phyloP scores from a whole-genome alignment of 2,888 invertebrate species.

The Neuroscelio doddi region DNA sequence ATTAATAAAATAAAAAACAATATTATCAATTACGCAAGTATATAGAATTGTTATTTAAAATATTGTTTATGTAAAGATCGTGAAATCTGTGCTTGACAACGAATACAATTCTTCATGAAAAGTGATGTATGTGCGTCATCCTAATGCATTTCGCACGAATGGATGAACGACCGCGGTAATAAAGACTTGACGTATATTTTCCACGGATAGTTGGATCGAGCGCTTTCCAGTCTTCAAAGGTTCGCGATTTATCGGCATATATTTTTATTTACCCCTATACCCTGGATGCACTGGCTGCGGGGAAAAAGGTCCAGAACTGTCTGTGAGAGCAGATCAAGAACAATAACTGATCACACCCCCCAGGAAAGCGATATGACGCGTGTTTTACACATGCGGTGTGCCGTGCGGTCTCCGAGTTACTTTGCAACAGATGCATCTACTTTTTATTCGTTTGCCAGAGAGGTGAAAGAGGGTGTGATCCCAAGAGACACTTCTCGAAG shows the following conservation, averaged over 20 bases:
- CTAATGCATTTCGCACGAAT: slow-evolving; percentile 32
- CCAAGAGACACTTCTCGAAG: slow-evolving; percentile 54
- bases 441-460: slow-evolving; percentile 27
- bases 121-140: slow-evolving; percentile 10
- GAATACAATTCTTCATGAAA: no score
- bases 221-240: slow-evolving; percentile 26
- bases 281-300: neutral
- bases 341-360: slow-evolving; percentile 50
- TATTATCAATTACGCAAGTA: no score
- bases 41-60: no score
- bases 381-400: slow-evolving; percentile 53
- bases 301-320: neutral
- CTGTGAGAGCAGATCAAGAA: slow-evolving; percentile 19
- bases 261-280: slow-evolving; percentile 50
- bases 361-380: slow-evolving; percentile 49
- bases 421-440: slow-evolving; percentile 62
- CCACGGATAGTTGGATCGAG: slow-evolving; percentile 55
- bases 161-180: slow-evolving; percentile 16
- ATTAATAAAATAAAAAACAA: no score
- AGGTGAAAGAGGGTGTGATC: slow-evolving; percentile 51
- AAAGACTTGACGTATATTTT: slow-evolving; percentile 51
- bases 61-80: no score
- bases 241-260: slow-evolving; percentile 58
- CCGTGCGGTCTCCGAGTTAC: slow-evolving; percentile 4
- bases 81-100: no score